Base-by-base conservation (phyloP, 2,888 invertebrate genomes). In the Pterostichus niger region DNA sequence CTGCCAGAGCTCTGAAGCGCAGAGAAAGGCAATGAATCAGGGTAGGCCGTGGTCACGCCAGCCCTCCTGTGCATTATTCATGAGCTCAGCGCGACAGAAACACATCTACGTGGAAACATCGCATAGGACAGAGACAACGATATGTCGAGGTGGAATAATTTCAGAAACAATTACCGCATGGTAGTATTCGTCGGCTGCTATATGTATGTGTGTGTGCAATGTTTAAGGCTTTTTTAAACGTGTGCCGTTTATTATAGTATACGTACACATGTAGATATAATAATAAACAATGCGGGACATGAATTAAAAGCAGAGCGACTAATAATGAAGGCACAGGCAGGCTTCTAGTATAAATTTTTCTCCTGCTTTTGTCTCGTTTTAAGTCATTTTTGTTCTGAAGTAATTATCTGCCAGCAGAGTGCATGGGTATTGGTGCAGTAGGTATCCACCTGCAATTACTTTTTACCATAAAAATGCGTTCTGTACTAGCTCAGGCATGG, bases 121-220 rank as follows among this genome's bases (percentile, higher is more conserved):
- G 33, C 17, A 13, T 11, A 6, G 24, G 80, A 64, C 17, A 64
- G 61, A 79, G 46, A 64, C 17, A 24, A 35, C 35, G 31, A 54
- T n/a, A 77, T 35, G 52, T 24, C n/a, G 80, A 52, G 80, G 80
- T 68, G 80, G 80, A 80, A 80, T 80, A 80, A 80, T 80, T 80
- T 49, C 52, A 68, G 80, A 80, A 80, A 80, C 80, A 80, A 80
- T 80, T 80, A 80, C 80, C 80, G 64, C 64, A 64, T 64, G 64
- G 11, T 64, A 35, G 49, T 49, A 49, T 49, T 49, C 49, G 49
- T n/a, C 49, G 49, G 7, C 40, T 40, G 40, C 40, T 24, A 24
- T 24, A 3, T 24, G 52, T 52, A n/a, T 56, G 76, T 76, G 33
- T 76, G 76, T 33, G 52, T 56, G 76, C 35, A 54, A 52, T 54